These are phyloP conservation scores for Colletes gigas DNA, from an alignment of 1,140 invertebrate species.

Conservation along the genomic window DNA sequence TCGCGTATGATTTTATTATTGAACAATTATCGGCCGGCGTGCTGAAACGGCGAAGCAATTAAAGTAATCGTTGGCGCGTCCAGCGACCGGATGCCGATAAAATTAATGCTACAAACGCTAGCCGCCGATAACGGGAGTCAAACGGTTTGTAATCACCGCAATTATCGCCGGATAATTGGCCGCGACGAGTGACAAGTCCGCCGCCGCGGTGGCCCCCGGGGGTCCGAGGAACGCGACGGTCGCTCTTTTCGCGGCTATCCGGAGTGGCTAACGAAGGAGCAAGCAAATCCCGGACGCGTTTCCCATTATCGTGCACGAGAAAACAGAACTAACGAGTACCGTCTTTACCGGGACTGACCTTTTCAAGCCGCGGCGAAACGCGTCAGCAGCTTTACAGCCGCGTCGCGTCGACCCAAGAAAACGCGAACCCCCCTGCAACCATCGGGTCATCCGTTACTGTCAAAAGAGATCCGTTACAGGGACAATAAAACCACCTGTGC, in stretches of 20 bases:
- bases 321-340: conserved; percentile 57
- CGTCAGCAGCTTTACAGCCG: conserved; percentile 9
- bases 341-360: background rate
- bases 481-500: no score
- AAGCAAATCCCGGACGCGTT: conserved; percentile 51
- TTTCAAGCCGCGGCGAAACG: background rate
- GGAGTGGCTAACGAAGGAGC: conserved; percentile 47
- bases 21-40: conserved; percentile 44
- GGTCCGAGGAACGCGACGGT: background rate
- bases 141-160: conserved; percentile 44
- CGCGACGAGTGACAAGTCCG: conserved; percentile 23
- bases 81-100: background rate
- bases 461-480: no score
- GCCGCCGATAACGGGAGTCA: conserved; percentile 41
- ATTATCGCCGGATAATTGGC: conserved; percentile 55
- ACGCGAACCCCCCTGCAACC: background rate
- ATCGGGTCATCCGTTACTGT: background rate
- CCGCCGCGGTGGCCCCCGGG: background rate
- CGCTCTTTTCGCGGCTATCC: conserved; percentile 32
- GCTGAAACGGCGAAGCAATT: conserved; percentile 34
- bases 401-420: background rate
- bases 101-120: conserved; percentile 52
- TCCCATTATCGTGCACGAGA: conserved; percentile 55
- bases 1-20: conserved; percentile 10
- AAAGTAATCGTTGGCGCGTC: conserved; percentile 54